These are phyloP conservation scores for Tachina lurida DNA, from an alignment of 2,888 invertebrate species.

Conservation along the genomic window DNA sequence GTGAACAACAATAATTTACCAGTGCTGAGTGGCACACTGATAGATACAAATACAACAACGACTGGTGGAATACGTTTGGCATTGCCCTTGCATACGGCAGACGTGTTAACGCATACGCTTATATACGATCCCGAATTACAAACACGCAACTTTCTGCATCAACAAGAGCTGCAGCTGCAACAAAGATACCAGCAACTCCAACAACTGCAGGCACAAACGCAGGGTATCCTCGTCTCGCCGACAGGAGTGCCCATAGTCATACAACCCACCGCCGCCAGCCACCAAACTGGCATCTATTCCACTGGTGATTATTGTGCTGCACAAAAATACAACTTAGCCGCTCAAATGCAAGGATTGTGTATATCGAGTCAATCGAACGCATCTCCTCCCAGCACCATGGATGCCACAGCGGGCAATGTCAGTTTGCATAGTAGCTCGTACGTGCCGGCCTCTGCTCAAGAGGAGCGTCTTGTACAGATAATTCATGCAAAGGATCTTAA, in stretches of 20 bases:
- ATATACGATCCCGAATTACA: conserved; percentile 80
- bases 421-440: conserved; percentile 78
- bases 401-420: conserved; percentile 76
- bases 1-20: conserved; percentile 78
- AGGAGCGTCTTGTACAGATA: conserved; percentile 85
- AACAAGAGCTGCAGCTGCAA: conserved; percentile 81
- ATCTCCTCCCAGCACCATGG: conserved; percentile 69
- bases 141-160: conserved; percentile 79
- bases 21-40: conserved; percentile 67
- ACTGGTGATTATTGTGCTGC: conserved; percentile 72
- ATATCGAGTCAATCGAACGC: conserved; percentile 74
- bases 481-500: conserved; percentile 88
- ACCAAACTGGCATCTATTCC: conserved; percentile 62
- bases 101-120: conserved; percentile 81
- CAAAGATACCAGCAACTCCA: conserved; percentile 82
- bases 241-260: conserved; percentile 74
- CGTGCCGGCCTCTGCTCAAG: conserved; percentile 84
- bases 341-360: conserved; percentile 82
- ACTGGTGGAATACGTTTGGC: conserved; percentile 72
- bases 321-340: conserved; percentile 75
- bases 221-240: conserved; percentile 77
- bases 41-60: conserved; percentile 68
- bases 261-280: conserved; percentile 74
- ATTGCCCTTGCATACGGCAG: conserved; percentile 74
- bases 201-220: conserved; percentile 81